phyloP scores from a whole-genome alignment of 2,113 vertebrate species.

The Xenopus tropicalis region UCB_Xtro_10.0 CM004447.2:115621001-115621500 shows the following conservation, averaged over 20 bases:
- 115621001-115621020: conserved; percentile 70
- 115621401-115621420: conserved; percentile 48
- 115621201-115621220: conserved; percentile 42
- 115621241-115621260: conserved; percentile 48
- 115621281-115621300: conserved; percentile 46
- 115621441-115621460: conserved; percentile 59
- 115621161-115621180: conserved; percentile 47
- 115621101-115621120: conserved; percentile 24
- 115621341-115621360: conserved; percentile 46
- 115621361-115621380: conserved; percentile 49
- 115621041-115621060: conserved; percentile 50
- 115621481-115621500: conserved; percentile 54
- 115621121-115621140: conserved; percentile 30
- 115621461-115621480: conserved; percentile 56
- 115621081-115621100: conserved; percentile 24
- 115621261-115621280: conserved; percentile 47
- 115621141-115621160: conserved; percentile 21
- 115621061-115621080: conserved; percentile 19
- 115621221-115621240: conserved; percentile 26
- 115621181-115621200: conserved; percentile 51
- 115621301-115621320: conserved; percentile 38
- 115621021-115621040: conserved; percentile 57
- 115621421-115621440: conserved; percentile 53
- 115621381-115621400: conserved; percentile 47
- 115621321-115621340: conserved; percentile 13